Conservation (phyloP, 2,113 vertebrate genomes). For the Eretmochelys imbricata region DNA sequence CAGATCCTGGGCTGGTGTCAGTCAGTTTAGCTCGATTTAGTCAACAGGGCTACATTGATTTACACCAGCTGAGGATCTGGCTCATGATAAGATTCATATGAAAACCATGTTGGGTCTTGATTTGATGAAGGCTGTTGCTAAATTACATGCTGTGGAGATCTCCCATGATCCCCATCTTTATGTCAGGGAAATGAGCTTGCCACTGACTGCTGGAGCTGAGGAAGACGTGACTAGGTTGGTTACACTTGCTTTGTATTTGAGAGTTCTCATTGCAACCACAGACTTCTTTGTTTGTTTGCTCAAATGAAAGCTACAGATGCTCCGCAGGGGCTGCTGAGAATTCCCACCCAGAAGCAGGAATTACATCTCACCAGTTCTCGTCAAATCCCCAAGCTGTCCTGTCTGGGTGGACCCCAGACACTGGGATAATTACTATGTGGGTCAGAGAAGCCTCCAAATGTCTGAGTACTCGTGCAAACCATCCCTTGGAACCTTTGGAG, state of each 20-base stretch:
- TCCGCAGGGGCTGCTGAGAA: not conserved
- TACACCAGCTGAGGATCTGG: not conserved
- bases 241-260: not conserved
- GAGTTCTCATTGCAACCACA: not conserved
- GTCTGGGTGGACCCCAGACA: not conserved
- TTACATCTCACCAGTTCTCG: not conserved
- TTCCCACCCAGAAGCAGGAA: not conserved
- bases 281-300: not conserved
- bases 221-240: not conserved
- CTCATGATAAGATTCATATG: not conserved
- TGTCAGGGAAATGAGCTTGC: not conserved
- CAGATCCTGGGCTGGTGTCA: not conserved
- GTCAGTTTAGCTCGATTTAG: not conserved
- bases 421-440: not conserved
- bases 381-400: not conserved
- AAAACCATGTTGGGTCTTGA: not conserved
- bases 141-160: not conserved
- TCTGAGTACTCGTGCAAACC: not conserved
- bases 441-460: not conserved
- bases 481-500: not conserved
- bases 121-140: not conserved
- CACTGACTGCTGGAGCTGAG: not conserved
- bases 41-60: not conserved
- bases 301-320: not conserved
- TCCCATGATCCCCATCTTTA: not conserved